phyloP scores from a whole-genome alignment of 2,797 vertebrate genomes.

The Miichthys miiuy region DNA sequence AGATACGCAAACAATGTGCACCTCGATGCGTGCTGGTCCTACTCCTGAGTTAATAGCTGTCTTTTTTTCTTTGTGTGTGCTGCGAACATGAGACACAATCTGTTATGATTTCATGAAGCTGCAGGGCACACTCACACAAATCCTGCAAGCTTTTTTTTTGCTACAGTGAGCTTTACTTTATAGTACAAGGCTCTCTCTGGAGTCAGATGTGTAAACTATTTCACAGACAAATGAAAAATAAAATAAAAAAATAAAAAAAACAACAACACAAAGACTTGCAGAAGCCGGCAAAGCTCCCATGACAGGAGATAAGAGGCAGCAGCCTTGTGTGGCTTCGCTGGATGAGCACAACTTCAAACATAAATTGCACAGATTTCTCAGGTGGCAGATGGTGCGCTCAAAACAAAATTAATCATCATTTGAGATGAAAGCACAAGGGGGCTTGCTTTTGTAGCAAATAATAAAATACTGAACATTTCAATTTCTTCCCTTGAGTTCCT shows the following conservation, averaged over 20 bases:
- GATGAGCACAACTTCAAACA: slow-evolving; percentile 64
- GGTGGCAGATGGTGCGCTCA: slow-evolving; percentile 66
- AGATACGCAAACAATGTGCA: background rate
- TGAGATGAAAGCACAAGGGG: slow-evolving; percentile 62
- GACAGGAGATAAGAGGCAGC: slow-evolving; percentile 65
- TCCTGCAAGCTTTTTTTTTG: slow-evolving; percentile 11
- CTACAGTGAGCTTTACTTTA: slow-evolving; percentile 31
- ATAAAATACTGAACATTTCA: slow-evolving; percentile 45
- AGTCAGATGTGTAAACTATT: slow-evolving; percentile 63
- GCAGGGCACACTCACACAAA: background rate
- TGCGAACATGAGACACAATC: slow-evolving; percentile 8
- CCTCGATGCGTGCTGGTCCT: background rate
- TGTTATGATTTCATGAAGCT: slow-evolving; percentile 28
- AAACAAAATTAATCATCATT: slow-evolving; percentile 75
- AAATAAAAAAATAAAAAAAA: slow-evolving; percentile 7
- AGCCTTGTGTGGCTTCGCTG: slow-evolving; percentile 53
- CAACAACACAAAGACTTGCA: slow-evolving; percentile 29
- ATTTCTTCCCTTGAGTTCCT: slow-evolving; percentile 13
- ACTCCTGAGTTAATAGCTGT: slow-evolving; percentile 8
- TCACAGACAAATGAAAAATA: slow-evolving; percentile 45
- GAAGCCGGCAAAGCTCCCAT: slow-evolving; percentile 54
- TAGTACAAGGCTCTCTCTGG: slow-evolving; percentile 42
- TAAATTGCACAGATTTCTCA: slow-evolving; percentile 70
- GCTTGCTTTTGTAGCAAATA: slow-evolving; percentile 36
- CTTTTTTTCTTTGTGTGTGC: slow-evolving; percentile 19